phyloP scores from a whole-genome alignment of 1,140 invertebrate species.

The Thalassaphorura encarpata region DNA sequence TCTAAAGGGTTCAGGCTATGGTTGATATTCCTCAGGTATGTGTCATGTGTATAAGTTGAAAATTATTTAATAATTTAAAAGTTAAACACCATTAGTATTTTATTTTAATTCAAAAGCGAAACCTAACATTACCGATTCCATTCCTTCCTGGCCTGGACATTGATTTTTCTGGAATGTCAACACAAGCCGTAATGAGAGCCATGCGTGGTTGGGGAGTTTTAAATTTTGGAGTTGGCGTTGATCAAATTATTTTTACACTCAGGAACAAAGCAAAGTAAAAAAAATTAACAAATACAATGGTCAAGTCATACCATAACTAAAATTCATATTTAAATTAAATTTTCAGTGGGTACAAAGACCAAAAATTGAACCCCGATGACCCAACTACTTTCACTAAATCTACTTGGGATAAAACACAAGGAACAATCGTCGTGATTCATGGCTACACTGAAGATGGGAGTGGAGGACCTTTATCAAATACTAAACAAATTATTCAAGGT shows the following conservation, averaged over 20 bases:
- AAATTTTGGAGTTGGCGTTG: background rate
- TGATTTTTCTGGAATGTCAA: too few species aligned
- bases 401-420: background rate
- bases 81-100: too few species aligned
- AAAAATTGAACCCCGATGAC: background rate
- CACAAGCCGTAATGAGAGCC: too few species aligned
- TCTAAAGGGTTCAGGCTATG: too few species aligned
- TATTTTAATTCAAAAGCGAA: too few species aligned
- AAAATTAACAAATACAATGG: background rate
- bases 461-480: background rate
- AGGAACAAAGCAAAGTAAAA: background rate
- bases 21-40: too few species aligned
- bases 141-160: too few species aligned
- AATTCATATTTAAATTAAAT: background rate
- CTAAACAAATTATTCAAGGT: slow-evolving; percentile 4
- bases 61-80: too few species aligned
- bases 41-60: too few species aligned
- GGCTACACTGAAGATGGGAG: slow-evolving; percentile 3
- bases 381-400: background rate
- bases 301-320: background rate
- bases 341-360: background rate
- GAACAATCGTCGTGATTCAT: background rate
- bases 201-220: slow-evolving; percentile 1
- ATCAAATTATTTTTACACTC: slow-evolving; percentile 1
- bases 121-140: too few species aligned